A percentile compares a stretch with the other conserved stretches of the same genome.
These are phyloP conservation scores for Busseola fusca DNA, from an alignment of 2,888 invertebrate genomes.

Conservation along the genomic window DNA sequence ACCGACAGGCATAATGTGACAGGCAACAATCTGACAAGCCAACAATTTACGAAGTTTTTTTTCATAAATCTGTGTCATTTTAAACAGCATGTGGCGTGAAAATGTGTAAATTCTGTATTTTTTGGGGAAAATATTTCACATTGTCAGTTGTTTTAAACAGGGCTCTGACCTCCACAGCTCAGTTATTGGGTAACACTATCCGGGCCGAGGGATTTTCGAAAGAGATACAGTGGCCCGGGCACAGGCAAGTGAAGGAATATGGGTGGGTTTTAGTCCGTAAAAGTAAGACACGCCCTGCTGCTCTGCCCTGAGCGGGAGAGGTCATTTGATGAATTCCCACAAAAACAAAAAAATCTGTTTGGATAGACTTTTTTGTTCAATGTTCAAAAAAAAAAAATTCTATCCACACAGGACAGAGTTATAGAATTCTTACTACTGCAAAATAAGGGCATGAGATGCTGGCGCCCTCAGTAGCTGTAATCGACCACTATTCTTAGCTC, in stretches of 20 bases:
- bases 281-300: too few species aligned
- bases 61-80: not conserved
- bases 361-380: too few species aligned
- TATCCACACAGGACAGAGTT: not conserved
- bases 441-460: not conserved
- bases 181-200: not conserved
- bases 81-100: not conserved
- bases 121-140: not conserved
- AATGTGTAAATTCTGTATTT: not conserved
- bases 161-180: not conserved
- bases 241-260: too few species aligned
- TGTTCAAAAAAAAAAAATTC: too few species aligned
- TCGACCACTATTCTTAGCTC: not conserved
- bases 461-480: too few species aligned
- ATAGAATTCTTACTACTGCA: not conserved
- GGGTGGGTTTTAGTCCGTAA: too few species aligned
- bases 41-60: not conserved
- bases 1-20: not conserved
- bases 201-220: too few species aligned
- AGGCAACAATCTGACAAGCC: not conserved
- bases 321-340: too few species aligned
- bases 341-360: too few species aligned
- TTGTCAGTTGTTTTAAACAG: not conserved
- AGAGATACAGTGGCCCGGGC: too few species aligned
- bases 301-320: too few species aligned